phyloP scores from a whole-genome alignment of 2,113 vertebrate genomes.

The Formicarius rufipectus region DNA sequence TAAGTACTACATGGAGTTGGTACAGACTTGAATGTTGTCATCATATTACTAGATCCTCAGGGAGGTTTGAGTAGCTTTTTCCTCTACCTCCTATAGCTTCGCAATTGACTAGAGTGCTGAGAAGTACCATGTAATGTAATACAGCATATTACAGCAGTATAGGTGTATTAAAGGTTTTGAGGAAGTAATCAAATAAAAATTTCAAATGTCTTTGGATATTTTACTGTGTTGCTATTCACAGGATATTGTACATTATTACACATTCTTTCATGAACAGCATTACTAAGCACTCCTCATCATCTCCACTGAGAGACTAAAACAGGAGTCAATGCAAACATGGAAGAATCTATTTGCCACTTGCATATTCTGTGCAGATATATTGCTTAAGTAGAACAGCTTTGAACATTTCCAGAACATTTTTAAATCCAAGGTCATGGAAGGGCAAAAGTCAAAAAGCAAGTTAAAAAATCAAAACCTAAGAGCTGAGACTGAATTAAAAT shows the following conservation, averaged over 20 bases:
- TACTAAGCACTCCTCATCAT: neutral
- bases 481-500: neutral
- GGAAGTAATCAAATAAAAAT: neutral
- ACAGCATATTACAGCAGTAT: neutral
- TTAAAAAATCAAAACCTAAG: neutral
- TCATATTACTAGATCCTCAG: neutral
- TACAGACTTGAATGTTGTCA: neutral
- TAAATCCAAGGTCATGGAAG: neutral
- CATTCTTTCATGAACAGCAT: neutral
- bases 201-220: neutral
- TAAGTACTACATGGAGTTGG: neutral
- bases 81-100: neutral
- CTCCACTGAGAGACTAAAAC: neutral
- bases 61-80: neutral
- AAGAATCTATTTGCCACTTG: neutral
- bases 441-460: neutral
- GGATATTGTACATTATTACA: neutral
- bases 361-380: neutral
- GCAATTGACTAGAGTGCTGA: neutral
- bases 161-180: neutral
- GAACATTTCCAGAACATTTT: neutral
- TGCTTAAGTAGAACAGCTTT: neutral
- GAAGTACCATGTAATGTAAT: neutral
- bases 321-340: neutral
- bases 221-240: neutral